Evolutionary conservation across 2,888 invertebrate genomes (phyloP).

Genomic region (Xestoiulus laeticollis): DNA sequence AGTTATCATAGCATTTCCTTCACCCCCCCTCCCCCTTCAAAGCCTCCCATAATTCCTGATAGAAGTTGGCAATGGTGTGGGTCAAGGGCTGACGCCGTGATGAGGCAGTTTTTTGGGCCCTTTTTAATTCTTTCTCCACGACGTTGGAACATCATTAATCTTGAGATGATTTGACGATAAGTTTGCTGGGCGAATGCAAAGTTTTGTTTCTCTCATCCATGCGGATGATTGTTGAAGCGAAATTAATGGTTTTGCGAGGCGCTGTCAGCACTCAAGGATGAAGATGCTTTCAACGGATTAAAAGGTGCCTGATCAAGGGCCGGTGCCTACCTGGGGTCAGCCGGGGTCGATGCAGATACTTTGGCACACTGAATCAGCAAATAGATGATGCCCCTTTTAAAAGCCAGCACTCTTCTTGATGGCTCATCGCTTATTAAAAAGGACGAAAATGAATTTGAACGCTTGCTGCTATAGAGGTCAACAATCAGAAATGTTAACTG

Average conservation of each 20-base stretch:
- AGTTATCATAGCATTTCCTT: no score
- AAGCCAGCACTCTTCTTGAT: neutral
- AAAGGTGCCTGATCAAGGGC: constrained; percentile 35
- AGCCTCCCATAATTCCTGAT: neutral
- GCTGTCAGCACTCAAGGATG: constrained; percentile 30
- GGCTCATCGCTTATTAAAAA: constrained; percentile 4
- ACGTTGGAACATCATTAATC: constrained; percentile 35
- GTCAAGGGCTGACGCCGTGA: constrained; percentile 35
- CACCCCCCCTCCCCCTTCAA: neutral
- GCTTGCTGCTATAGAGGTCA: neutral
- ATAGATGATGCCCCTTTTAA: neutral
- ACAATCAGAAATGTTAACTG: neutral
- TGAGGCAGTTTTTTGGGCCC: constrained; percentile 43
- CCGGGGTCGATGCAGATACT: neutral
- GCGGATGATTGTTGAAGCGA: constrained; percentile 22
- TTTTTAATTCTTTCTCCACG: constrained; percentile 21
- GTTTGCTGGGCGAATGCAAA: neutral
- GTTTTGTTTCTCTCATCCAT: constrained; percentile 43
- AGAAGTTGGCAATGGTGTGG: constrained; percentile 36
- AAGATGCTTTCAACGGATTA: constrained; percentile 32
- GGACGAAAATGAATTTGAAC: neutral
- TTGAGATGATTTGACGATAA: constrained; percentile 37
- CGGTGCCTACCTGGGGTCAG: constrained; percentile 25
- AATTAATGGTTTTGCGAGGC: neutral
- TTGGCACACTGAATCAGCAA: neutral